Percentiles rank a stretch among this genome's conserved stretches.
phyloP scores from a whole-genome alignment of 1,140 invertebrate species.

The Papilio glaucus region DNA sequence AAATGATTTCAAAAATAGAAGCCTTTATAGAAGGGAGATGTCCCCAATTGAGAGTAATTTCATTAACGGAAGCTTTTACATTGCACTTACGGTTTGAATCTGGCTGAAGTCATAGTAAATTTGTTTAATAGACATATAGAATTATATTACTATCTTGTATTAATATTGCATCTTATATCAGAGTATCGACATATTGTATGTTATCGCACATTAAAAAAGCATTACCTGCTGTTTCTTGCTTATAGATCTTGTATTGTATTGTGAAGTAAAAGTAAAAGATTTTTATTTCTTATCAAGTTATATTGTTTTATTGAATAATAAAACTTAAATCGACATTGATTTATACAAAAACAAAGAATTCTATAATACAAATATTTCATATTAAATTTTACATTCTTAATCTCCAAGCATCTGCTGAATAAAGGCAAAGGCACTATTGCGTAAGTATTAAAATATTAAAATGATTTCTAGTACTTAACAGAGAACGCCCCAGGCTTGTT shows the following conservation, averaged over 20 bases:
- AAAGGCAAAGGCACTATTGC: background rate
- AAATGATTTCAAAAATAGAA: no score
- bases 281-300: no score
- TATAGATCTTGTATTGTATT: no score
- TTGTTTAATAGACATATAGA: background rate
- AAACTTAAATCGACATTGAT: no score
- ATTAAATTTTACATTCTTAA: background rate
- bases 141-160: background rate
- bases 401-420: background rate
- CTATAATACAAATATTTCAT: no score
- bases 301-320: no score
- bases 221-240: no score
- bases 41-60: constrained; percentile 8
- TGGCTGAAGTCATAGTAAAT: background rate
- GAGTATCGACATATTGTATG: no score
- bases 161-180: no score
- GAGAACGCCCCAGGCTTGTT: background rate
- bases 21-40: background rate
- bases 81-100: constrained; percentile 5
- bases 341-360: no score
- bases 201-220: no score
- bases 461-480: background rate
- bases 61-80: constrained; percentile 22
- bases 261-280: background rate
- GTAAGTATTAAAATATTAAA: background rate